Conservation (phyloP, 2,888 invertebrate genomes). For the Conus canariensis region DNA sequence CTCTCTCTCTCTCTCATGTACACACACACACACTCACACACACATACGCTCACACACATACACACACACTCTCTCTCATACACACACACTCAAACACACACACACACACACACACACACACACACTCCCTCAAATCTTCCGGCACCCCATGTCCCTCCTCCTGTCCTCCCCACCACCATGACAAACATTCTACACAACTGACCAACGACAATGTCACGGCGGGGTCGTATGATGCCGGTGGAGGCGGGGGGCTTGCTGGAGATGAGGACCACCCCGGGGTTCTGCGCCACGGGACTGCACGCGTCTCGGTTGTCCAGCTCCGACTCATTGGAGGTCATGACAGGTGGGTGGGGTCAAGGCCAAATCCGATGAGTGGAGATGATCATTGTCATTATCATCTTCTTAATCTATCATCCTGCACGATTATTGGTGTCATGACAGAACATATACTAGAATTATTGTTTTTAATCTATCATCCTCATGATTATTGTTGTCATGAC, state of each 20-base stretch:
- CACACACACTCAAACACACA: neutral
- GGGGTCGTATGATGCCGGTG: slow-evolving; percentile 74
- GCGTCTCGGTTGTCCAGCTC: slow-evolving; percentile 61
- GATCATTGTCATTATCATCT: neutral
- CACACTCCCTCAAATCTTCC: too few relatives aligned
- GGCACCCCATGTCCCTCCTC: too few relatives aligned
- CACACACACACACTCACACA: neutral
- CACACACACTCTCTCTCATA: neutral
- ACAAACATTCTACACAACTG: neutral
- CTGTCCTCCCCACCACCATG: too few relatives aligned
- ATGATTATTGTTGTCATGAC: too few relatives aligned
- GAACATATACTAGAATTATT: neutral
- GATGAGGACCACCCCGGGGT: slow-evolving; percentile 68
- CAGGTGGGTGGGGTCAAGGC: slow-evolving; percentile 57
- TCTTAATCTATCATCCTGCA: neutral
- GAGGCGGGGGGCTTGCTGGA: slow-evolving; percentile 72
- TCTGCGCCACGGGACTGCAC: slow-evolving; percentile 61
- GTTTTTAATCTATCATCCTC: too few relatives aligned
- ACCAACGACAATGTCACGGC: slow-evolving; percentile 41
- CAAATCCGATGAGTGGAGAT: neutral
- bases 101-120: slow-evolving; percentile 4
- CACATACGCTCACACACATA: neutral
- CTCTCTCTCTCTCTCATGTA: too few relatives aligned
- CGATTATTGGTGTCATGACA: neutral
- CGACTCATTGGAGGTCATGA: slow-evolving; percentile 74